Percentiles rank a stretch among this genome's conserved stretches.
Evolutionary conservation across 2,888 invertebrate genomes (phyloP).

Genomic region (Plebejus anna): DNA sequence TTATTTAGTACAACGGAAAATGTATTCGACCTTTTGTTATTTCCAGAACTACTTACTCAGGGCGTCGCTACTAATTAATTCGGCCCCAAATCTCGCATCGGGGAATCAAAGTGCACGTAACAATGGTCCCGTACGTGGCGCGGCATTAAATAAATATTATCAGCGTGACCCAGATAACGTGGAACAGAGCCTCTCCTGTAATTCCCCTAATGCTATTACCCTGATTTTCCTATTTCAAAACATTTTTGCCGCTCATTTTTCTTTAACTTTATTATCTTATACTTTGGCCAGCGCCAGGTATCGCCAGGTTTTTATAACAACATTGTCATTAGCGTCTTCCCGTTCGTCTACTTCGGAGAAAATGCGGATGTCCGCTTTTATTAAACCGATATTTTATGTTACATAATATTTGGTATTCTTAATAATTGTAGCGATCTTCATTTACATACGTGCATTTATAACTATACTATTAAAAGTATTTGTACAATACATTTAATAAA

Average conservation of each 20-base stretch:
- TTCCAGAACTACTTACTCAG: neutral
- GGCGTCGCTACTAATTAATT: slow-evolving; percentile 14
- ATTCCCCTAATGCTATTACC: slow-evolving; percentile 27
- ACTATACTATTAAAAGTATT: neutral
- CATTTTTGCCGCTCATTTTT: slow-evolving; percentile 14
- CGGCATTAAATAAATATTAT: slow-evolving; percentile 39
- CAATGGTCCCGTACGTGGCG: slow-evolving; percentile 37
- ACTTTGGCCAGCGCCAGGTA: slow-evolving; percentile 16
- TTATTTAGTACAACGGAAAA: neutral
- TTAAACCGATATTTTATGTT: neutral
- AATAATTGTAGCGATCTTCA: neutral
- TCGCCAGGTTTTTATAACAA: neutral
- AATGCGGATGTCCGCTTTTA: neutral
- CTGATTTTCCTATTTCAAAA: slow-evolving; percentile 19
- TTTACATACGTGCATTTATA: neutral
- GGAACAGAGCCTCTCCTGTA: slow-evolving; percentile 32
- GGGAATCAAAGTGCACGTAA: slow-evolving; percentile 26
- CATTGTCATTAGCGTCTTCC: neutral
- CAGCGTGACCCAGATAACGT: slow-evolving; percentile 37
- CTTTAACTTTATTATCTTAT: slow-evolving; percentile 11
- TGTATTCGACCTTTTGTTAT: neutral
- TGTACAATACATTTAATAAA: too few species aligned
- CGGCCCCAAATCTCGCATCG: neutral
- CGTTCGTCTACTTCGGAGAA: neutral
- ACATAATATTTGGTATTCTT: neutral